Base-by-base conservation (phyloP, 2,888 invertebrate species). In the Eupithecia insigniata region DNA sequence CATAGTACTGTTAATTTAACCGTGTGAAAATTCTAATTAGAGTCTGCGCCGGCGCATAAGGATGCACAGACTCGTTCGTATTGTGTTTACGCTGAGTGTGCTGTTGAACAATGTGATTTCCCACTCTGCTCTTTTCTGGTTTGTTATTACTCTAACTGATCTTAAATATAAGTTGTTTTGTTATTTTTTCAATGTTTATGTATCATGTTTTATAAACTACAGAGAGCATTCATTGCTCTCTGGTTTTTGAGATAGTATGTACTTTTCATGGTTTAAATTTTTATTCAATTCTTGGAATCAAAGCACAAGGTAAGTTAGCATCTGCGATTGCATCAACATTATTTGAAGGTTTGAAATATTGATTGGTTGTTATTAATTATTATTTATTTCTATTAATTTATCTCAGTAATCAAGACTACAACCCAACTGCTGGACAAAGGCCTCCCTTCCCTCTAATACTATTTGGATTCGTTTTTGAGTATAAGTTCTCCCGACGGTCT, bases 1-100 rank as follows among this genome's bases (percentile, higher is more conserved):
- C 22, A 7, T 30, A 55, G 76, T 80, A 79, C 81, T 82, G 81
- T 81, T 81, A 77, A 76, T 81, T 71, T 76, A 79, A 83, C 83
- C 83, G 86, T 87, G 87, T 89, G 89, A 87, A 89, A 85, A 85
- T 78, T 84, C 84, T 87, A 89, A 90, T 90, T 87, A 86, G 79
- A 78, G 78, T 79, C 78, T 76, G 58, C 36, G 73, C 58, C 67
- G 34, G 65, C 82, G 69, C 66, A 65, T 77, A 79, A 76, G 75
- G 79, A 80, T 78, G 80, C 78, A 67, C 71, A 46, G 64, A 67
- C 32, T 46, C n/a, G 66, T 71, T 73, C 26, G 43, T 66, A 46
- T 46, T n/a, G 39, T 67, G 51, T 34, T 67, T 18, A 14, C 36
- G 26, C 34, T 26, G 36, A 22, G 32, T 26, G 18, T 60, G 60